Conservation (phyloP, 2,888 invertebrate genomes). For the Stegana nigrithorax region DNA sequence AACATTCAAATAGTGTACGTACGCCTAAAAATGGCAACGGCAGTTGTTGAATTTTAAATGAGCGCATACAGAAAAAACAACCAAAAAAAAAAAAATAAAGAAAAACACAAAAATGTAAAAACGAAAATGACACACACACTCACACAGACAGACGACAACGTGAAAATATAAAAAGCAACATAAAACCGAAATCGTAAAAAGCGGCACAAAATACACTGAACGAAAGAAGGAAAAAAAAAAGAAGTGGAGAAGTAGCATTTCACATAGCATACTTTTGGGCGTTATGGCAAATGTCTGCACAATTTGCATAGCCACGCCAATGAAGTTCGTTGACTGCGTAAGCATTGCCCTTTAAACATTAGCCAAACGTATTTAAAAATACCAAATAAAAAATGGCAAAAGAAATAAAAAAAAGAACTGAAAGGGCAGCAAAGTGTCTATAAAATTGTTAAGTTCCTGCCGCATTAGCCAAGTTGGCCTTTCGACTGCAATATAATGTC, state of each 20-base stretch:
- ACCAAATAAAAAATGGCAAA: neutral
- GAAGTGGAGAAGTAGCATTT: no score
- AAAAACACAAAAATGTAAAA: neutral
- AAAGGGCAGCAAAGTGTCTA: no score
- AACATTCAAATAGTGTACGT: conserved; percentile 14
- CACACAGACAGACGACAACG: no score
- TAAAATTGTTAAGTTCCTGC: no score
- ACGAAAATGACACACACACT: no score
- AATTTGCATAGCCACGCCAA: neutral
- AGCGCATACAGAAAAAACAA: neutral
- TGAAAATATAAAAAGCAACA: no score
- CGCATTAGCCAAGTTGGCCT: no score
- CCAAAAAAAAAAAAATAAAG: neutral
- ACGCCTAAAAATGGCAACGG: conserved; percentile 22
- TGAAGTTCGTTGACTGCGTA: neutral
- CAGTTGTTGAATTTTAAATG: conserved; percentile 54
- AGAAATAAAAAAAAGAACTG: neutral
- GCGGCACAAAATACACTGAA: no score
- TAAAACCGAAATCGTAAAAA: no score
- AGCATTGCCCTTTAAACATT: no score
- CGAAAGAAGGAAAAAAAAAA: no score
- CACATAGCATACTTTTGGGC: neutral
- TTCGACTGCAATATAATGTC: no score
- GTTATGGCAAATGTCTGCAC: neutral
- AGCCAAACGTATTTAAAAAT: neutral